A percentile compares a stretch with the other conserved stretches of the same genome.
Conservation (phyloP, 2,888 invertebrate species). For the Tenthredo distinguenda region DNA sequence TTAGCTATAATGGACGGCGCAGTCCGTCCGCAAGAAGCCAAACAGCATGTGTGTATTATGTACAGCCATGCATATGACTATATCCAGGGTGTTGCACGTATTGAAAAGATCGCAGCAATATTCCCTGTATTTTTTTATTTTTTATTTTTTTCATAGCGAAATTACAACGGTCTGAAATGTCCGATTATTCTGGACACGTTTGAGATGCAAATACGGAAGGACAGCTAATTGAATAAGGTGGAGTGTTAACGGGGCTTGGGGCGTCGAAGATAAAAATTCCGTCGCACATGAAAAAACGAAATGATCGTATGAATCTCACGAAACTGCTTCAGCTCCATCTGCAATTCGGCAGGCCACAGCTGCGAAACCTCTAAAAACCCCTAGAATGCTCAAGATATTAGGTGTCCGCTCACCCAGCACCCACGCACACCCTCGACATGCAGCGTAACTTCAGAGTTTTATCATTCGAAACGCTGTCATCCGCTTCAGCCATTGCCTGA, state of each 20-base stretch:
- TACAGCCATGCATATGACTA: neutral
- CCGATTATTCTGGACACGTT: neutral
- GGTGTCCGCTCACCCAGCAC: constrained; percentile 13
- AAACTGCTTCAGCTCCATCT: neutral
- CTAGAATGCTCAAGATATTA: constrained; percentile 30
- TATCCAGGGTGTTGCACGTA: neutral
- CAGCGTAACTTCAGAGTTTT: constrained; percentile 23
- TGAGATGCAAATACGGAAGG: neutral
- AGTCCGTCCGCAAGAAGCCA: constrained; percentile 14
- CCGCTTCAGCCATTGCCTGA: neutral
- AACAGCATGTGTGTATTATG: neutral
- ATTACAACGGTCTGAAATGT: neutral
- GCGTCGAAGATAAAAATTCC: neutral
- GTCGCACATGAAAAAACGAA: neutral
- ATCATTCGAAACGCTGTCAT: constrained; percentile 20
- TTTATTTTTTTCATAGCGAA: too few species aligned
- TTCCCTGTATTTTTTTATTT: neutral
- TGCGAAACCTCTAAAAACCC: constrained; percentile 38
- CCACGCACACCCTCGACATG: neutral
- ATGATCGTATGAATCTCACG: constrained; percentile 7
- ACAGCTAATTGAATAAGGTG: neutral
- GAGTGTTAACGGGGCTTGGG: neutral
- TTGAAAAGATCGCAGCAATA: neutral
- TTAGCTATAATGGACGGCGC: neutral
- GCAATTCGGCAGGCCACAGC: constrained; percentile 33